Base-by-base conservation (phyloP, 2,113 vertebrate species). In the Cyprinodon tularosa region DNA sequence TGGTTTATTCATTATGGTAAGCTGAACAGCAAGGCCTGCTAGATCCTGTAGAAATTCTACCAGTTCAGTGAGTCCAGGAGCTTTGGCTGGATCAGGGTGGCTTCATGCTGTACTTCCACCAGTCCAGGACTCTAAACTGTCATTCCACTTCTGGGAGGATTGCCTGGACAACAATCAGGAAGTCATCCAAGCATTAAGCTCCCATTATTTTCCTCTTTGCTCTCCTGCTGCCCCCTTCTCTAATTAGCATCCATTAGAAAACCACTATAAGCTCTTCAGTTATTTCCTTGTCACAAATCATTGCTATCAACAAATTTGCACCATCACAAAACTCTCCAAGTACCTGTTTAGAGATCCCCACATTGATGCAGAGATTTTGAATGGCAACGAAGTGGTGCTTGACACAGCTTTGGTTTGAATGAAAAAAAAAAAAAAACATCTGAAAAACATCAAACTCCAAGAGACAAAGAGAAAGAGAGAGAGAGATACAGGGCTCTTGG, bases 221-320 rank as follows among this genome's bases (percentile, higher is more conserved):
- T 67, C 57, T 57, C 44, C 48, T 29, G 13, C 72, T 64, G 60
- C 72, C 67, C 71, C 36, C 71, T 38, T 67, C 81, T 73, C 68
- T 89, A 81, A 89, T 89, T 88, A 84, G 13, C 69, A 78, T 44
- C 71, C 81, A 91, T 88, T 82, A 83, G 74, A 72, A 66, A 86
- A 64, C 62, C 67, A 80, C 80, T 89, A 74, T 80, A 84, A 70
- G 74, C 66, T 22, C 37, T 85, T 82, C 75, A 63, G 61, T 80
- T 61, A 89, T 84, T 84, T 71, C 81, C 81, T 72, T 86, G 71
- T 83, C 84, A 86, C 78, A 82, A 86, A 86, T 81, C 62, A 36
- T 29, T 4, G 76, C 84, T 88, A 85, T 90, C 85, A 89, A 42
- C 82, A 81, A 77, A 65, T 69, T 76, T 39, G 8, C 70, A 75